Conservation (phyloP, 2,888 invertebrate species). For the Leistus spinibarbis region DNA sequence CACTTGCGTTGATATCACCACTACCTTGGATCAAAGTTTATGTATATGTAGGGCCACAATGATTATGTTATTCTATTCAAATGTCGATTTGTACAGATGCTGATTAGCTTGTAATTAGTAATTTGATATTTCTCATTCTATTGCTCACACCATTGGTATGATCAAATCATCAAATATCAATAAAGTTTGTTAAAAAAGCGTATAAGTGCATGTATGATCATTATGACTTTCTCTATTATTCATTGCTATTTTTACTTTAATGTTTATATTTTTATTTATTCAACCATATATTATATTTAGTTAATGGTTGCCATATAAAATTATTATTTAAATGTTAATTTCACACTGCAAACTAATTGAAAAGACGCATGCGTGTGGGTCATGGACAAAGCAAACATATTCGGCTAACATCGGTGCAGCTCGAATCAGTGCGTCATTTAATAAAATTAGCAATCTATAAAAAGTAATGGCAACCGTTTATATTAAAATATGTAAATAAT, state of each 20-base stretch:
- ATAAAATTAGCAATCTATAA: neutral
- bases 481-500: neutral
- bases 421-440: no score
- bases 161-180: neutral
- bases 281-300: no score
- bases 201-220: neutral
- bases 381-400: no score
- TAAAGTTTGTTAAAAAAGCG: neutral
- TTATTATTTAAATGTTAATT: no score
- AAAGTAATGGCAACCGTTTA: neutral
- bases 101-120: neutral
- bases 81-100: neutral
- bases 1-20: constrained; percentile 30
- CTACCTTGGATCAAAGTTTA: constrained; percentile 22
- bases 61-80: neutral
- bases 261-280: no score
- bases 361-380: no score
- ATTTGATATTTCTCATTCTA: neutral
- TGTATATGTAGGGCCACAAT: neutral
- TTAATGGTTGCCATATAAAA: no score
- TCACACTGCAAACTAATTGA: no score
- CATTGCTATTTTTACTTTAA: neutral
- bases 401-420: no score
- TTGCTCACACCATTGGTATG: neutral
- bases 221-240: neutral